These are phyloP conservation scores for Campopleginae sp. DNA, from an alignment of 2,888 invertebrate genomes.

Conservation along the genomic window DNA sequence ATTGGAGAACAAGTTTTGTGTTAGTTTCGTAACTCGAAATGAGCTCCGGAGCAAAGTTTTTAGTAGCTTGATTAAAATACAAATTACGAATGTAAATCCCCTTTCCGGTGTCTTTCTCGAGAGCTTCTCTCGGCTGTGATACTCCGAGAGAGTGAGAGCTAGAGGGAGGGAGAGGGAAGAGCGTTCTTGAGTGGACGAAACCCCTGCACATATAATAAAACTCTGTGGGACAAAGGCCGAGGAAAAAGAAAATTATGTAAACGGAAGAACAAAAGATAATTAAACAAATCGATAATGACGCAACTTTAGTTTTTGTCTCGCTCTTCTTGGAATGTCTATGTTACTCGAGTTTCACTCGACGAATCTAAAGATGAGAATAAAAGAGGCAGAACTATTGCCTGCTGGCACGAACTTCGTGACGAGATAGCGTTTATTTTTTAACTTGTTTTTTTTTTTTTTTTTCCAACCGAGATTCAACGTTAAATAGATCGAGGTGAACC, in stretches of 20 bases:
- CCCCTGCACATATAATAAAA: constrained; percentile 24
- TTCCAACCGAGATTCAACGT: background rate
- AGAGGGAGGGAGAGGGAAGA: background rate
- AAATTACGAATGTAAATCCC: constrained; percentile 71
- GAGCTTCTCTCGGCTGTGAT: constrained; percentile 15
- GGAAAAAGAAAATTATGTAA: constrained; percentile 64
- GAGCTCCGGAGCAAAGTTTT: constrained; percentile 67
- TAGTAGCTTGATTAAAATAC: constrained; percentile 72
- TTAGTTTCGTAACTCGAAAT: constrained; percentile 68
- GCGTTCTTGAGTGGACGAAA: background rate
- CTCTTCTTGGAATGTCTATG: constrained; percentile 31
- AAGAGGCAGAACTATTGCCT: constrained; percentile 24
- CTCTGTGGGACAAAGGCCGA: constrained; percentile 58
- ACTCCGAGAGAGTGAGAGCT: background rate
- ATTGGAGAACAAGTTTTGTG: constrained; percentile 67
- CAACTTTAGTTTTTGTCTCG: constrained; percentile 22
- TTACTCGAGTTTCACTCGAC: constrained; percentile 24
- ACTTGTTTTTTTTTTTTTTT: background rate
- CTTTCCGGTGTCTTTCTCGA: constrained; percentile 38
- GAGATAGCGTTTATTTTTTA: constrained; percentile 16
- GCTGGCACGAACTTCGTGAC: constrained; percentile 53
- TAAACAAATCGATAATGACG: constrained; percentile 65
- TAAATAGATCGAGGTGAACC: constrained; percentile 17
- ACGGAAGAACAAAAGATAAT: constrained; percentile 67
- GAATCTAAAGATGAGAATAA: constrained; percentile 8